Base-by-base conservation (phyloP, 2,888 invertebrate genomes). In the Cylindroiulus punctatus region DNA sequence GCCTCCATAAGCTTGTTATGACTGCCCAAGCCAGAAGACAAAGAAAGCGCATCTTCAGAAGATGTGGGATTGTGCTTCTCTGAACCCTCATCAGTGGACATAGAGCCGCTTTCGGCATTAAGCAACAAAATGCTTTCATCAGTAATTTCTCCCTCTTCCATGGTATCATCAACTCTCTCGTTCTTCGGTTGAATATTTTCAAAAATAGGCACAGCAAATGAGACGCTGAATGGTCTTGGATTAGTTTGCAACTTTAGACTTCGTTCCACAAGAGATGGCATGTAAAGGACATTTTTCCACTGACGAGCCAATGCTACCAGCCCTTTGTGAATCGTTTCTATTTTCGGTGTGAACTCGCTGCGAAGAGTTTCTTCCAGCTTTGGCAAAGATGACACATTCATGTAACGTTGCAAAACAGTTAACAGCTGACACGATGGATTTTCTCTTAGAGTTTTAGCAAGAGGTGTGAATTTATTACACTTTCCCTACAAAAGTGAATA, bases 241-340 rank as follows among this genome's bases (percentile, higher is more conserved):
- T 90, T 88, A 88, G 95, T 93, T 90, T 96, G 95, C 26, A 91
- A 89, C 88, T 91, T 92, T 90, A 96, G 96, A 90, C 96, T 96
- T 90, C 97, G 96, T 89, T 96, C 96, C 86, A 97, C 93, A 76
- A 98, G 92, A 88, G 97, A 92, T 0, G 98, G 98, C 88, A 98
- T 98, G 91, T 98, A 98, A 30, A 98, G 92, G 3, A 97, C 95
- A 91, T 97, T 98, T 92, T 98, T 98, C 98, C 98, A 98, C 90
- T 98, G 98, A 0, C 98, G 94, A 89, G 97, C 97, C 86, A 98
- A 92, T 40, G 98, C 98, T 90, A 98, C 96, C n/a, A 98, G 95
- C 42, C 98, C 98, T 95, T 97, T 97, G 90, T 97, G 93, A 57
- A 98, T 92, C 0, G 96, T 97, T 88, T 96, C 96, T 17, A 98